Evolutionary conservation across 2,113 vertebrate species (phyloP), one percentile per base, ranked within the genome.

Genomic region (Pituophis catenifer): DNA sequence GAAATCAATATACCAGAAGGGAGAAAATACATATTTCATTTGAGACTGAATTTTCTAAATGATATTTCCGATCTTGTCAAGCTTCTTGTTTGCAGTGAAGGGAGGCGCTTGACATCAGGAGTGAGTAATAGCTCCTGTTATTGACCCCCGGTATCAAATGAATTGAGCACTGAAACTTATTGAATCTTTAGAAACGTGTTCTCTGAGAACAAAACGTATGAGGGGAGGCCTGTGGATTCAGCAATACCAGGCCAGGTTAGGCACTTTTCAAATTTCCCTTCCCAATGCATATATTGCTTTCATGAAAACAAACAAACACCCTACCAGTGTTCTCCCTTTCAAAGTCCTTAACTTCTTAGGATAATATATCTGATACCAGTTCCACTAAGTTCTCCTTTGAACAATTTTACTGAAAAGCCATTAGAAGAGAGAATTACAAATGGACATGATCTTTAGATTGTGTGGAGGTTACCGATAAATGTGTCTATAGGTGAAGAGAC

Each of bases 41-140:
- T 93, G 88, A 58, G 93, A 91, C 1, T 93, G 59, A 92, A 94
- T 96, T 93, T 96, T 90, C 85, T 70, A 58, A 94, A 91, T 93
- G 0, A 89, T 93, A 93, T 95, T 93, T 94, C 57, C 24, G 33
- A 44, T 65, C 58, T 94, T 2, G 57, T 95, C 55, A 93, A 94
- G 86, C 1, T 88, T 94, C 91, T 75, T 92, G 57, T 87, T 17
- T 88, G 62, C 85, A 93, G 0, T 0, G 48, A 24, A 3, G 75
- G 54, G 94, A 92, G 54, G 33, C 88, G 9, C 90, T 89, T 94
- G 87, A 93, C 38, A 93, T 75, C 8, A 85, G 91, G 93, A 3
- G 29, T 95, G 86, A 97, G 8, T 95, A 93, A 96, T 54, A 88
- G 1, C 6, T 95, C 81, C 5, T 88, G 65, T 96, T 96, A 91